phyloP scores from a whole-genome alignment of 2,797 vertebrate species.

The Ibycter americanus region DNA sequence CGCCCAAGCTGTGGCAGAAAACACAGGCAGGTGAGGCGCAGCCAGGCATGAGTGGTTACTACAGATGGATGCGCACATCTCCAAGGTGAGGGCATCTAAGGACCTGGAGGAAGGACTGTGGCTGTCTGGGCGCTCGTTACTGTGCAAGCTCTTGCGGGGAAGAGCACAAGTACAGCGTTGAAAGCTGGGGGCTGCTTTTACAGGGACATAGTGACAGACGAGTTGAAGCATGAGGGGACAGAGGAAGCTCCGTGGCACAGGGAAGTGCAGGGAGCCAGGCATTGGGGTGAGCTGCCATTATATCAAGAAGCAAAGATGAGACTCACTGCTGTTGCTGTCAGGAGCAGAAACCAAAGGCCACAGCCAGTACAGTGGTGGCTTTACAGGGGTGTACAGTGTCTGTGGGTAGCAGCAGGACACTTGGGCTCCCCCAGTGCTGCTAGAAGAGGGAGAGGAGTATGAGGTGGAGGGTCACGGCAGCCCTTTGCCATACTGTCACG shows the following conservation, averaged over 20 bases:
- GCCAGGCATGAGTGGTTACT: not conserved
- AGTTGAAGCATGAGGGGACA: not conserved
- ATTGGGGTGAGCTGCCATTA: not conserved
- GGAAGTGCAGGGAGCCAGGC: not conserved
- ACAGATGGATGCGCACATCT: fast-evolving
- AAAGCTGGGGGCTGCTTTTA: not conserved
- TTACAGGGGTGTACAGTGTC: not conserved
- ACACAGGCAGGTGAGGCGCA: too few species aligned
- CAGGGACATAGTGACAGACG: not conserved
- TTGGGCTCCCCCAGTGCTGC: not conserved
- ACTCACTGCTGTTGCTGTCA: not conserved
- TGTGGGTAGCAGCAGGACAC: not conserved
- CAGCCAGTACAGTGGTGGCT: not conserved
- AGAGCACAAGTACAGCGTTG: not conserved
- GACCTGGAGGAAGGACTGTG: not conserved
- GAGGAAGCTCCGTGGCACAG: not conserved
- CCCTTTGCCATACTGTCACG: not conserved
- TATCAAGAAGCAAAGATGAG: not conserved
- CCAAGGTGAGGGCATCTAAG: not conserved
- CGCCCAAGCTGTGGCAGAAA: fast-evolving
- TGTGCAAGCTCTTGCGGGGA: not conserved
- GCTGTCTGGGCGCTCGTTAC: fast-evolving
- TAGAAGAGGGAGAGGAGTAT: not conserved
- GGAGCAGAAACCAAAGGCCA: not conserved
- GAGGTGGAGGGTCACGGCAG: not conserved